These are phyloP conservation scores for Hypanus sabinus DNA, from an alignment of 2,113 vertebrate species.

Conservation along the genomic window DNA sequence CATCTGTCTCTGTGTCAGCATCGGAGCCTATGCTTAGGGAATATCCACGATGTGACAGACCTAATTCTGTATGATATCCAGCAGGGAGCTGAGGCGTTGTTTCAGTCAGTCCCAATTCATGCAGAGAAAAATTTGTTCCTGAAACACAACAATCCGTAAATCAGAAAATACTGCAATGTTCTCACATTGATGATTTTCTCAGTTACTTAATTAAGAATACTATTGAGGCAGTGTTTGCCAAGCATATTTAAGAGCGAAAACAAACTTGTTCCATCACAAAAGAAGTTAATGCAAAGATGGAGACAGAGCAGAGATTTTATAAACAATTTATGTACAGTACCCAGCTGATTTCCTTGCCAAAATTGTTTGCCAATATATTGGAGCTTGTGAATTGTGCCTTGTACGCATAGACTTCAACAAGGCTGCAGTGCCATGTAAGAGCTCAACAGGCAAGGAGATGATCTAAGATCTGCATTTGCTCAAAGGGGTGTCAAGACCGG, in stretches of 20 bases:
- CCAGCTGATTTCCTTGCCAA: not conserved
- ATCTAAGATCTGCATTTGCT: not conserved
- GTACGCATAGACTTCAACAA: too few species aligned
- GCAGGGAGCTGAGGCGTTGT: conserved; percentile 69
- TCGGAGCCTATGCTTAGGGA: conserved; percentile 80
- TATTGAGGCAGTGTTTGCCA: not conserved
- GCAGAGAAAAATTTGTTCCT: conserved; percentile 83
- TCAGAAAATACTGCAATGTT: not conserved
- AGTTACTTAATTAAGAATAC: not conserved
- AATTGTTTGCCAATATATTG: not conserved
- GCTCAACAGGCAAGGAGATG: too few species aligned
- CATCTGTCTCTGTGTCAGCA: conserved; percentile 80
- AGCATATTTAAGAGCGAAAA: not conserved
- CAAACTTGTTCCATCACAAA: not conserved
- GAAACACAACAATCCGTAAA: conserved; percentile 27
- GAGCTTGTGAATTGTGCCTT: not conserved
- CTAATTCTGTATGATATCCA: conserved; percentile 75
- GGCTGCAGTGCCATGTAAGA: too few species aligned
- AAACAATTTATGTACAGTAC: not conserved
- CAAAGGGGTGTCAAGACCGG: not conserved
- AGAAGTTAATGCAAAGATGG: not conserved
- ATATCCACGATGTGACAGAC: conserved; percentile 80
- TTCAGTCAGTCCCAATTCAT: conserved; percentile 80
- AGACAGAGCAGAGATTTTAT: not conserved
- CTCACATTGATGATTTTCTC: not conserved